Conservation (phyloP, 35 echinoderm and acorn worm genomes). For the Apostichopus parvimensis region DNA sequence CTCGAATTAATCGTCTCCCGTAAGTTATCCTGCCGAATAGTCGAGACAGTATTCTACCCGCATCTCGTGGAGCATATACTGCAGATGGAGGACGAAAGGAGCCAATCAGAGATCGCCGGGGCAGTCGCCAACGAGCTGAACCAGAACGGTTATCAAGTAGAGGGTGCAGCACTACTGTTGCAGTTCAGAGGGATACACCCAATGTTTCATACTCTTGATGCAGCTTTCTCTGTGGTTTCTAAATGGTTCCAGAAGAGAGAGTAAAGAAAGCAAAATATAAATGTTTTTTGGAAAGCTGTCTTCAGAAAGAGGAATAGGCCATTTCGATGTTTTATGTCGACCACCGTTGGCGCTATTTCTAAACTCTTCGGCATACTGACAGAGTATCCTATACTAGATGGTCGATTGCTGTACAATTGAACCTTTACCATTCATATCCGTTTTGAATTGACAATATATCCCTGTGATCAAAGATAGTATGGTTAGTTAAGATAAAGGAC, state of each 20-base stretch:
- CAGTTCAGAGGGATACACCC: slow-evolving; percentile 62
- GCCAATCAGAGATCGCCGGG: slow-evolving; percentile 31
- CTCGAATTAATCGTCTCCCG: slow-evolving; percentile 61
- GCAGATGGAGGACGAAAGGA: slow-evolving; percentile 8
- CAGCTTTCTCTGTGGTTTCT: slow-evolving; percentile 69
- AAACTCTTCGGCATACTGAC: no score
- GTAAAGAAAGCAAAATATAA: not conserved
- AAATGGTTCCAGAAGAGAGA: slow-evolving; percentile 75
- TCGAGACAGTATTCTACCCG: slow-evolving; percentile 74
- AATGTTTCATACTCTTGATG: slow-evolving; percentile 75
- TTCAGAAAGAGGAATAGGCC: not conserved
- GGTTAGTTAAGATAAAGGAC: no score
- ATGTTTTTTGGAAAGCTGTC: not conserved
- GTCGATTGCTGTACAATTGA: no score
- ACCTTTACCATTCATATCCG: no score
- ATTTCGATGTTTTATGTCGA: no score
- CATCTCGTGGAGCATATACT: slow-evolving; percentile 64
- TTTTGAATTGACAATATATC: no score
- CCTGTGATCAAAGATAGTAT: no score
- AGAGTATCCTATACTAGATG: no score
- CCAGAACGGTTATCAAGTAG: slow-evolving; percentile 66
- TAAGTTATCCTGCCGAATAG: slow-evolving; percentile 37
- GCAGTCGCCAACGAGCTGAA: slow-evolving; percentile 62
- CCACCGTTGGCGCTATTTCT: no score
- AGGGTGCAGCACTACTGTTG: slow-evolving; percentile 70